Percentiles rank a stretch among this genome's conserved stretches.
Evolutionary conservation across 1,140 invertebrate genomes (phyloP).

Genomic region (Drosophila miranda): DNA sequence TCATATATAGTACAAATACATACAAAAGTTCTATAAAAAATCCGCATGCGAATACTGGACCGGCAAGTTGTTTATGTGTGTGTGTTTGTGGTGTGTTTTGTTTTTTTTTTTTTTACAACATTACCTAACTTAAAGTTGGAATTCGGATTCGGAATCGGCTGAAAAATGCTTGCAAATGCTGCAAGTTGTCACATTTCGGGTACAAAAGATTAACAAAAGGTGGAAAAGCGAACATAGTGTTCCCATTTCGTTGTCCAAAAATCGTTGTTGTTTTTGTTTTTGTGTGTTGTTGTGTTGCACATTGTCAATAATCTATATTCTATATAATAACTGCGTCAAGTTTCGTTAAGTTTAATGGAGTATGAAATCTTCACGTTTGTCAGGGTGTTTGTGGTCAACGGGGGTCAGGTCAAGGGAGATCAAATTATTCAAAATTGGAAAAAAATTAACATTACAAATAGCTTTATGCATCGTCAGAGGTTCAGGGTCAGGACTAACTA

Average conservation of each 20-base stretch:
- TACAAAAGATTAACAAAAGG: conserved; percentile 31
- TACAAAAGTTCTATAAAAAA: conserved; percentile 55
- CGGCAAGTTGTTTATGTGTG: conserved; percentile 67
- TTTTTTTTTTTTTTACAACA: conserved; percentile 39
- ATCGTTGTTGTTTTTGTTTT: conserved; percentile 6
- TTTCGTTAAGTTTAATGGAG: conserved; percentile 12
- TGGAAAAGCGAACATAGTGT: conserved; percentile 45
- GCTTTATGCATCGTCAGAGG: conserved; percentile 36
- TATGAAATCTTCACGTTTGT: conserved; percentile 11
- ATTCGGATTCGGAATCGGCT: conserved; percentile 2
- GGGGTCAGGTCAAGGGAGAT: conserved; percentile 37
- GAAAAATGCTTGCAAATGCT: conserved; percentile 48
- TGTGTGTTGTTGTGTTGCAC: conserved; percentile 16
- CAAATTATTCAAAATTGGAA: conserved; percentile 40
- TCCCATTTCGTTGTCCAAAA: conserved; percentile 60
- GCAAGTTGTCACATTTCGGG: conserved; percentile 19
- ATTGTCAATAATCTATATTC: conserved; percentile 18
- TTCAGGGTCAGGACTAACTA: conserved; percentile 10
- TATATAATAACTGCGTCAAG: conserved; percentile 33
- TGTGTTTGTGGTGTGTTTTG: conserved; percentile 14
- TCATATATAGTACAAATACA: conserved; percentile 49
- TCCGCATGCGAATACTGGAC: conserved; percentile 66
- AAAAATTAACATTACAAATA: conserved; percentile 36
- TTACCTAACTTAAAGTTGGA: conserved; percentile 34
- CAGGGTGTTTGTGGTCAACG: background rate